Conservation (phyloP, 2,113 vertebrate species). For the Rhinolophus sinicus region DNA sequence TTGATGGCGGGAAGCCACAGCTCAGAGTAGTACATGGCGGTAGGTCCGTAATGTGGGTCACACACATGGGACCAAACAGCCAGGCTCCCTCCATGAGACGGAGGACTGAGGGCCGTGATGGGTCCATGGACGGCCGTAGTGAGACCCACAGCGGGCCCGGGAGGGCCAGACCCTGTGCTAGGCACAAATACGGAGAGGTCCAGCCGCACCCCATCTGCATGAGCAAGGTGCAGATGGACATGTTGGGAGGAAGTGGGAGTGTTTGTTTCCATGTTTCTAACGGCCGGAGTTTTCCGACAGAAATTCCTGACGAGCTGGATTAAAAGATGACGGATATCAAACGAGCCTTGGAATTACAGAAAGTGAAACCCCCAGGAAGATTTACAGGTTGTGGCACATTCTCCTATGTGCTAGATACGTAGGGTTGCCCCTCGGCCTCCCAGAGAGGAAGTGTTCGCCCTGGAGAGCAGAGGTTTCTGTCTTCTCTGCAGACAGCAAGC, state of each 20-base stretch:
- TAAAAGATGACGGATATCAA: not conserved
- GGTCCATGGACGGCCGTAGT: rapidly evolving
- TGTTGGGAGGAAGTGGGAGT: too few species aligned
- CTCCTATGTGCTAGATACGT: rapidly evolving
- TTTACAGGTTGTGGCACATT: not conserved
- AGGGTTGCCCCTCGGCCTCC: too few species aligned
- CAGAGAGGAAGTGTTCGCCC: too few species aligned
- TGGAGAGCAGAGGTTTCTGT: not conserved
- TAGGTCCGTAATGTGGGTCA: slow-evolving; percentile 59
- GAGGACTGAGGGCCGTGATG: not conserved
- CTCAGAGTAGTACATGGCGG: not conserved
- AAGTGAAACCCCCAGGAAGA: too few species aligned
- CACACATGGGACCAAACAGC: slow-evolving; percentile 30
- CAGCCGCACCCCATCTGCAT: too few species aligned
- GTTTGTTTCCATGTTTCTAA: not conserved
- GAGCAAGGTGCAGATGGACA: not conserved
- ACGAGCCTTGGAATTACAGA: too few species aligned
- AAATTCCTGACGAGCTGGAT: not conserved
- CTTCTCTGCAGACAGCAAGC: not conserved
- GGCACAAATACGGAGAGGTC: not conserved
- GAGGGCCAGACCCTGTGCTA: not conserved
- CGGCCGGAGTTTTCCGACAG: not conserved
- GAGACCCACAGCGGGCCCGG: too few species aligned
- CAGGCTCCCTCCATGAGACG: not conserved
- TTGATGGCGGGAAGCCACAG: not conserved